Conservation (phyloP, 2,113 vertebrate genomes). For the Hippolais icterina region DNA sequence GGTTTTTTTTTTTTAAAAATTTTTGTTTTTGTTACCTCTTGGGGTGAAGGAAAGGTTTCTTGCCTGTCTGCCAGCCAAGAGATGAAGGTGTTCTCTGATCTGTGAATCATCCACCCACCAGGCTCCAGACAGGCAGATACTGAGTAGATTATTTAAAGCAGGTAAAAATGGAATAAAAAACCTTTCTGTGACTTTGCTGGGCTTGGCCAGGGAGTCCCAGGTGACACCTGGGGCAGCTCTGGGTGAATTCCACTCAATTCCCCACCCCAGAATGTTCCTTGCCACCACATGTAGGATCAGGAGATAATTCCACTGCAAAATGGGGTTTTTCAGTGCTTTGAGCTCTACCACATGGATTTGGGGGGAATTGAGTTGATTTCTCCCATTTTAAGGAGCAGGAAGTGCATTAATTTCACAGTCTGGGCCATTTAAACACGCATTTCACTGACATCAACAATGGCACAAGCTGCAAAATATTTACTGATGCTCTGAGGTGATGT, state of each 20-base stretch:
- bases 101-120: not conserved
- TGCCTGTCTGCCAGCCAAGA: not conserved
- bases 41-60: not conserved
- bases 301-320: not conserved
- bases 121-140: not conserved
- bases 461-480: not conserved
- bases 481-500: not conserved
- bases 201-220: not conserved
- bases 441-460: not conserved
- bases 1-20: too few relatives aligned
- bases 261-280: not conserved
- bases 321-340: not conserved
- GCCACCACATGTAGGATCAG: not conserved
- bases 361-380: not conserved
- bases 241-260: not conserved
- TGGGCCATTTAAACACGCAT: not conserved
- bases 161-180: not conserved
- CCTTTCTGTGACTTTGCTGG: not conserved
- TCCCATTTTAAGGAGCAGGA: not conserved
- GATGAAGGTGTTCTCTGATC: not conserved
- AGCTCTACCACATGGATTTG: not conserved
- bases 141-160: not conserved
- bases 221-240: not conserved
- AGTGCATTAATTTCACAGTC: not conserved
- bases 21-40: not conserved